phyloP scores from a whole-genome alignment of 2,797 vertebrate genomes.

The Neoniphon sammara region DNA sequence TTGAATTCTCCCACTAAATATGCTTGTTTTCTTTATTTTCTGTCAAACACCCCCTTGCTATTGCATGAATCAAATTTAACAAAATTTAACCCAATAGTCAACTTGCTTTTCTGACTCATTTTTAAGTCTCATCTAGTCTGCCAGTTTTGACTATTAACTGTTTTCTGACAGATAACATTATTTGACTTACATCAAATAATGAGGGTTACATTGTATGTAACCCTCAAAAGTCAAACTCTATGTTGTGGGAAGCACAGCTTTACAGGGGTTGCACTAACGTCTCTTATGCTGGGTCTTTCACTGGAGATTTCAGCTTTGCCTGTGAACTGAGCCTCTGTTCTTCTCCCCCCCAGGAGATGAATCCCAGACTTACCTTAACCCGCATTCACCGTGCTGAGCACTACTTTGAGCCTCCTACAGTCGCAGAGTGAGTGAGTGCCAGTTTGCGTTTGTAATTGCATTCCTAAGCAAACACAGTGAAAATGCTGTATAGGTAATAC shows the following conservation, averaged over 20 bases:
- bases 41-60: not conserved
- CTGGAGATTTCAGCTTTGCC: not conserved
- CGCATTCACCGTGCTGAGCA: slow-evolving; percentile 94
- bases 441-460: not conserved
- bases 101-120: not conserved
- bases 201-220: not conserved
- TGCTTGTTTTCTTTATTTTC: not conserved
- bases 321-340: not conserved
- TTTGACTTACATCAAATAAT: not conserved
- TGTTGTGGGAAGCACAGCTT: not conserved
- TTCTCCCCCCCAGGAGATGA: slow-evolving; percentile 84
- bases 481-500: not conserved
- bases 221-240: not conserved
- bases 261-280: not conserved
- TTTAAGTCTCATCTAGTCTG: not conserved
- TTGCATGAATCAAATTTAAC: not conserved
- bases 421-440: slow-evolving; percentile 87
- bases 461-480: not conserved
- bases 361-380: slow-evolving; percentile 89
- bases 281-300: not conserved
- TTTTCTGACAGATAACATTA: not conserved
- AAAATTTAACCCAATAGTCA: not conserved
- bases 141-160: not conserved
- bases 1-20: too few relatives aligned
- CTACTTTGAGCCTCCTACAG: slow-evolving; percentile 83